Evolutionary conservation across 2,113 vertebrate genomes (phyloP).

Genomic region (Boulengeromyrus knoepffleri): DNA sequence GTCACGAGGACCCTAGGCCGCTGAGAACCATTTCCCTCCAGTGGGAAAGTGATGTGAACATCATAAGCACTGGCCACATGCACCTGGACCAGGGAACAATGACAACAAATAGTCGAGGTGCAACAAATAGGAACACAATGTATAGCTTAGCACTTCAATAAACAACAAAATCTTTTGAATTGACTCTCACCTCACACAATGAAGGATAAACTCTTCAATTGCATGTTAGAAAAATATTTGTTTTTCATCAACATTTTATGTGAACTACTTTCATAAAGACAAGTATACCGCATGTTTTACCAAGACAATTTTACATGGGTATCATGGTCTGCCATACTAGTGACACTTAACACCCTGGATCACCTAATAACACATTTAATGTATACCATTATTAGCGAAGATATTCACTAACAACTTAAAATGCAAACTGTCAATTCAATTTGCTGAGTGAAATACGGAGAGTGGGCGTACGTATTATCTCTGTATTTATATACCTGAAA

Average conservation of each 20-base stretch:
- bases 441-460: background rate
- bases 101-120: background rate
- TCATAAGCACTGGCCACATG: conserved; percentile 16
- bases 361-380: background rate
- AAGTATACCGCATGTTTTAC: background rate
- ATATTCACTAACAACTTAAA: background rate
- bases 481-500: conserved; percentile 34
- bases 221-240: background rate
- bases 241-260: background rate
- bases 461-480: background rate
- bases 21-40: conserved; percentile 24
- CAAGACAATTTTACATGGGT: background rate
- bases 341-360: background rate
- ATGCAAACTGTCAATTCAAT: background rate
- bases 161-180: background rate
- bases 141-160: background rate
- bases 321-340: background rate
- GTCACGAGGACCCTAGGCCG: conserved; percentile 7
- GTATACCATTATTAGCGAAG: background rate
- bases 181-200: background rate
- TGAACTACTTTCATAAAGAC: background rate
- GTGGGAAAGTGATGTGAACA: conserved; percentile 28
- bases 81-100: conserved; percentile 27
- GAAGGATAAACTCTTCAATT: background rate
- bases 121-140: background rate